These are phyloP conservation scores for Cantharis nigra DNA, from an alignment of 2,888 invertebrate genomes.

Conservation along the genomic window DNA sequence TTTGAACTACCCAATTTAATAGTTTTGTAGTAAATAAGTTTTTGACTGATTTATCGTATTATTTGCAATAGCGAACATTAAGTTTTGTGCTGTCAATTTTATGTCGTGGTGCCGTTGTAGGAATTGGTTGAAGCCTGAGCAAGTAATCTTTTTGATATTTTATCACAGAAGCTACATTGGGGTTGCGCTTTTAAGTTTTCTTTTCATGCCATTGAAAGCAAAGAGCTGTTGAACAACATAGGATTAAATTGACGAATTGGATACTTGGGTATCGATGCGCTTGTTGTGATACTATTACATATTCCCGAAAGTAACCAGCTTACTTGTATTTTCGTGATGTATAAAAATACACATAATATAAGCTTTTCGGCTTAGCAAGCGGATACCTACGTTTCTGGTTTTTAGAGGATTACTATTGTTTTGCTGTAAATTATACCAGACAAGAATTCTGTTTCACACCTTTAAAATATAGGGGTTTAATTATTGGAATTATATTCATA, in stretches of 20 bases:
- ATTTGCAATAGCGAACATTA: constrained; percentile 25
- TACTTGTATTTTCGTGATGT: neutral
- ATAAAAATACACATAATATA: neutral
- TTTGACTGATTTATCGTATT: constrained; percentile 18
- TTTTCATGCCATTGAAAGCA: constrained; percentile 33
- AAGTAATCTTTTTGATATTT: constrained; percentile 37
- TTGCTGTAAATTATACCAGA: neutral
- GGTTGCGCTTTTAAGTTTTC: constrained; percentile 37
- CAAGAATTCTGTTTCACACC: neutral
- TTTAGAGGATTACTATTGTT: neutral
- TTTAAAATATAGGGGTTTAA: neutral
- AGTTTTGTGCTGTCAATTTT: constrained; percentile 35
- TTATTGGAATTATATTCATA: neutral
- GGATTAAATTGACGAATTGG: constrained; percentile 39
- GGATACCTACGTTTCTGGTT: neutral
- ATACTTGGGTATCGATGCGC: constrained; percentile 31
- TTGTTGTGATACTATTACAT: constrained; percentile 9
- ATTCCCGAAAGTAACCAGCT: constrained; percentile 8
- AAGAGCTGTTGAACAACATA: constrained; percentile 24
- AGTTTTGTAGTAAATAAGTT: neutral
- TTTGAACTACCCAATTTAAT: neutral
- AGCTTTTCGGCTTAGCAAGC: neutral
- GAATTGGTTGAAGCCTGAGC: constrained; percentile 29
- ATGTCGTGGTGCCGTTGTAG: constrained; percentile 27
- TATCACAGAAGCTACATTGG: constrained; percentile 36